Base-by-base conservation (phyloP, 2,113 vertebrate species). In the Podocnemis expansa region DNA sequence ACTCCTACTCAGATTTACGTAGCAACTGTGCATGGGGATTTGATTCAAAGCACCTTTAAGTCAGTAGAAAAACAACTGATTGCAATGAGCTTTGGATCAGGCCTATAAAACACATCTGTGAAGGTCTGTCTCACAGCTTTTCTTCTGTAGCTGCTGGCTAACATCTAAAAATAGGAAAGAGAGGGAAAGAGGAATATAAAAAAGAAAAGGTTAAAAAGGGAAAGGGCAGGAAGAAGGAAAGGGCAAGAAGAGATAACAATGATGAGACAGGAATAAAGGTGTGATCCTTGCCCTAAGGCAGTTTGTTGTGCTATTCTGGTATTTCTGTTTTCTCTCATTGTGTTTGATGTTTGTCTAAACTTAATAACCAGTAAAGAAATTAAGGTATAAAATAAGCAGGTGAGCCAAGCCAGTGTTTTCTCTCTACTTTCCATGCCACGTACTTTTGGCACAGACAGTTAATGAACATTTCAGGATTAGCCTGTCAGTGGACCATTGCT, bases 91-190 rank as follows among this genome's bases (percentile, higher is more conserved):
- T 76, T 96, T 86, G 52, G 47, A 91, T 86, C 9, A 78, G 84
- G 92, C 21, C 94, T 85, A 78, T 63, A 85, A 93, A 87, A 29
- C 93, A 63, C 76, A 14, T 93, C 78, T 93, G 79, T 94, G 47
- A 94, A 96, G 92, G 85, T 87, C 29, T 47, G 86, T 27, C 80
- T 87, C 47, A 84, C 2, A 47, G 6, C 10, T 56, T 93, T 91
- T 70, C n/a, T 85, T 93, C 75, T 87, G 80, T 93, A 95, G 94
- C 41, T 94, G 92, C 83, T 73, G 93, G 87, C 82, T 91, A 84
- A 84, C 55, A 95, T 92, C 97, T 97, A n/a, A 92, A 91, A 96
- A 91, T 85, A 19, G 95, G 83, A 85, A 96, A 83, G 52, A 22
- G 52, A 88, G 89, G 93, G 87, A 96, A 78, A 88, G 31, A 10